A percentile compares a stretch with the other conserved stretches of the same genome.
phyloP scores from a whole-genome alignment of 2,113 vertebrate genomes.

The Typhlomys cinereus region DNA sequence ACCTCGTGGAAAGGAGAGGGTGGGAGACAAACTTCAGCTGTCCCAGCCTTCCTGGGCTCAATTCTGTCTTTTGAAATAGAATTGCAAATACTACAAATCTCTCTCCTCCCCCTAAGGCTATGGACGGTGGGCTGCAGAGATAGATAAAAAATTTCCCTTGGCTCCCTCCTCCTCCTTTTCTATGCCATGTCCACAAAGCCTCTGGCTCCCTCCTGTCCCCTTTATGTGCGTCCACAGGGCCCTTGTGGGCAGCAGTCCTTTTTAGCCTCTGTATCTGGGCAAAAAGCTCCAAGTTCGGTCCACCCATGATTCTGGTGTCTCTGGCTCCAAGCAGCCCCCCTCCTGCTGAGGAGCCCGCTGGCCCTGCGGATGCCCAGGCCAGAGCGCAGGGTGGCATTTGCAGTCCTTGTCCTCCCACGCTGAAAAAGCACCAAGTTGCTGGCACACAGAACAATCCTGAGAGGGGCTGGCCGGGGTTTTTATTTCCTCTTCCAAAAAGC shows the following conservation, averaged over 20 bases:
- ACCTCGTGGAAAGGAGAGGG: neutral
- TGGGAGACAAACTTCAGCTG: neutral
- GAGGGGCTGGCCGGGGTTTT: slow-evolving; percentile 70
- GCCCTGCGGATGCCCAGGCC: slow-evolving; percentile 70
- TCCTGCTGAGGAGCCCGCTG: neutral
- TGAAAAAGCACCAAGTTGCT: slow-evolving; percentile 77
- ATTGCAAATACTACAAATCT: slow-evolving; percentile 40
- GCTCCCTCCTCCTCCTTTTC: neutral
- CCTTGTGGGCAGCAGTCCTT: slow-evolving; percentile 51
- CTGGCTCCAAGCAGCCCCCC: slow-evolving; percentile 13
- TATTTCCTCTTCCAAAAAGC: slow-evolving; percentile 75
- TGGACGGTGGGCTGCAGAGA: slow-evolving; percentile 49
- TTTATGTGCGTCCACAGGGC: slow-evolving; percentile 52
- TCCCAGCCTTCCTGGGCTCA: slow-evolving; percentile 7
- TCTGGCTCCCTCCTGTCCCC: slow-evolving; percentile 23
- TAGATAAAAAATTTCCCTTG: slow-evolving; percentile 63
- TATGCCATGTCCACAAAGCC: slow-evolving; percentile 49
- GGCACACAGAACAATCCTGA: slow-evolving; percentile 70
- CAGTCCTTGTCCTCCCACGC: slow-evolving; percentile 74
- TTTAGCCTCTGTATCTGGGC: slow-evolving; percentile 61
- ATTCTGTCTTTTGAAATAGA: neutral
- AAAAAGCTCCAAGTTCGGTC: slow-evolving; percentile 48
- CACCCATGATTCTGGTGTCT: slow-evolving; percentile 64
- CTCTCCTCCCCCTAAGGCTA: neutral
- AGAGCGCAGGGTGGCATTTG: slow-evolving; percentile 70